These are phyloP conservation scores for Onychostruthus taczanowskii DNA, from an alignment of 2,113 vertebrate species.

Conservation along the genomic window DNA sequence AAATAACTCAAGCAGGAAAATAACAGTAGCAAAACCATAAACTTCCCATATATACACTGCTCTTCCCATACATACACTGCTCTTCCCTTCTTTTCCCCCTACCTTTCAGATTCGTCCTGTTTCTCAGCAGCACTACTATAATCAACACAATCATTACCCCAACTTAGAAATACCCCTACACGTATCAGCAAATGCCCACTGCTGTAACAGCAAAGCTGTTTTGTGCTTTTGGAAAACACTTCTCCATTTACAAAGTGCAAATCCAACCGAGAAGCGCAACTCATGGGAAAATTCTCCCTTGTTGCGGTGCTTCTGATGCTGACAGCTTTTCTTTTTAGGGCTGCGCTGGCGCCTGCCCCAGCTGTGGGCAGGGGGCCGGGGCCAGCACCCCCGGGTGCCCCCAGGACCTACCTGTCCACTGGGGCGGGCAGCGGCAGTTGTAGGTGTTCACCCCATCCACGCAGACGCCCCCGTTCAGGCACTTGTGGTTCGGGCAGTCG, in stretches of 20 bases:
- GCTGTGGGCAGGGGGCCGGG: neutral
- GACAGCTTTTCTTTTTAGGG: neutral
- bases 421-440: slow-evolving; percentile 93
- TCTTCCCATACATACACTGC: neutral
- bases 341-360: neutral
- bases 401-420: slow-evolving; percentile 87
- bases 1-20: neutral
- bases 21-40: neutral
- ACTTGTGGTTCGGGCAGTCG: slow-evolving; percentile 89
- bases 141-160: accelerated
- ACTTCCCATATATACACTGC: neutral
- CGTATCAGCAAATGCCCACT: neutral
- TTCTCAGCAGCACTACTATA: neutral
- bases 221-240: neutral
- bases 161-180: neutral
- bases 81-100: neutral
- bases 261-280: accelerated
- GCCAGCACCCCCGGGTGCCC: neutral
- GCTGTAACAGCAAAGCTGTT: neutral
- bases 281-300: neutral
- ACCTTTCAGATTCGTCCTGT: neutral
- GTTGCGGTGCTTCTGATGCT: neutral
- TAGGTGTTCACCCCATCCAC: slow-evolving; percentile 97
- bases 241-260: neutral
- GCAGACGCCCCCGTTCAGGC: slow-evolving; percentile 88